phyloP scores from a whole-genome alignment of 2,888 invertebrate species.

The Criorhina ranunculi region DNA sequence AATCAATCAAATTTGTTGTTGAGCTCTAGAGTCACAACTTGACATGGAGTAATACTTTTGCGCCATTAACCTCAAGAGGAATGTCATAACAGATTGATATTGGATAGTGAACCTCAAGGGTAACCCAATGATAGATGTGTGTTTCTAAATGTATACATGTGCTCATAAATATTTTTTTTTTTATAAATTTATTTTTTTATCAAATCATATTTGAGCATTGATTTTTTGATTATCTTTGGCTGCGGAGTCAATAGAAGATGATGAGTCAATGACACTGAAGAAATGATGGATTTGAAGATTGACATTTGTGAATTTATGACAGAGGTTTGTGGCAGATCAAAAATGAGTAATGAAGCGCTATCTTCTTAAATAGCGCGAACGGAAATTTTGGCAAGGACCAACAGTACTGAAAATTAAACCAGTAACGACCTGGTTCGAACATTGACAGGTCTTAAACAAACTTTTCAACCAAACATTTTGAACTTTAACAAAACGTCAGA shows the following conservation, averaged over 20 bases:
- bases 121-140: background rate
- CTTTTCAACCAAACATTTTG: no score
- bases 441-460: no score
- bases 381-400: no score
- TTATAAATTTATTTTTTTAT: background rate
- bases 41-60: constrained; percentile 16
- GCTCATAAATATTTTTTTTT: background rate
- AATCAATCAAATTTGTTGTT: constrained; percentile 12
- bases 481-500: no score
- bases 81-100: constrained; percentile 26
- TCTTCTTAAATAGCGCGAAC: no score
- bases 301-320: background rate
- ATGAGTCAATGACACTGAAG: background rate
- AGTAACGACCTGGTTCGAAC: no score
- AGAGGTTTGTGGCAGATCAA: no score
- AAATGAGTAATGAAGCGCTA: no score
- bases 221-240: background rate
- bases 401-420: no score
- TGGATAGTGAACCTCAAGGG: constrained; percentile 12
- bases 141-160: background rate
- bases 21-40: constrained; percentile 19
- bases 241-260: background rate
- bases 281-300: background rate
- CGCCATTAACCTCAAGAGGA: constrained; percentile 23
- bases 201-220: background rate